phyloP scores from a whole-genome alignment of 2,797 vertebrate species.

The Pipistrellus pipistrellus region DNA sequence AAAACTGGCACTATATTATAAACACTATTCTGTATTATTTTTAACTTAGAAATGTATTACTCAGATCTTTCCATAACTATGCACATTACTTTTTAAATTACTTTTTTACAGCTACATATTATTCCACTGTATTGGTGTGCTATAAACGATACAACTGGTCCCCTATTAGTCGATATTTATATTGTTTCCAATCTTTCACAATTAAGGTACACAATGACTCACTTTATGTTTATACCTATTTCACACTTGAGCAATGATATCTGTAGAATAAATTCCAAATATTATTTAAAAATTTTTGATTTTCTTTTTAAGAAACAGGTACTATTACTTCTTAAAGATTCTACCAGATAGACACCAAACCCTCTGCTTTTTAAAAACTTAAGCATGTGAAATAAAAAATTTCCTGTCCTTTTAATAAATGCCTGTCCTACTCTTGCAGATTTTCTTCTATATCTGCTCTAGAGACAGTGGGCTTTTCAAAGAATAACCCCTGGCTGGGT shows the following conservation, averaged over 20 bases:
- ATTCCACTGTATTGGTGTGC: not conserved
- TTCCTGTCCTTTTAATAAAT: conserved; percentile 5
- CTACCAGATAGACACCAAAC: not conserved
- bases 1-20: not conserved
- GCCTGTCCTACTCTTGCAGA: not conserved
- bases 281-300: not conserved
- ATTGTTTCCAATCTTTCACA: conserved; percentile 7
- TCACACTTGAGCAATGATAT: not conserved
- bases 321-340: conserved; percentile 61
- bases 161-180: not conserved
- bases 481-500: not conserved
- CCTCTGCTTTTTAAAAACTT: not conserved
- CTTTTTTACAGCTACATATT: not conserved
- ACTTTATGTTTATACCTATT: not conserved
- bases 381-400: not conserved
- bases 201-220: not conserved
- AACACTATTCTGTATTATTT: not conserved
- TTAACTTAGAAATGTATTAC: not conserved
- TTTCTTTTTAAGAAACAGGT: conserved; percentile 51
- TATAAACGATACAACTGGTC: not conserved
- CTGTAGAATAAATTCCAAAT: not conserved
- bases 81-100: not conserved
- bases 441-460: not conserved
- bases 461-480: not conserved
- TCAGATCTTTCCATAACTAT: not conserved